Evolutionary conservation across 2,888 invertebrate genomes (phyloP).

Genomic region (Liposcelis brunnea): DNA sequence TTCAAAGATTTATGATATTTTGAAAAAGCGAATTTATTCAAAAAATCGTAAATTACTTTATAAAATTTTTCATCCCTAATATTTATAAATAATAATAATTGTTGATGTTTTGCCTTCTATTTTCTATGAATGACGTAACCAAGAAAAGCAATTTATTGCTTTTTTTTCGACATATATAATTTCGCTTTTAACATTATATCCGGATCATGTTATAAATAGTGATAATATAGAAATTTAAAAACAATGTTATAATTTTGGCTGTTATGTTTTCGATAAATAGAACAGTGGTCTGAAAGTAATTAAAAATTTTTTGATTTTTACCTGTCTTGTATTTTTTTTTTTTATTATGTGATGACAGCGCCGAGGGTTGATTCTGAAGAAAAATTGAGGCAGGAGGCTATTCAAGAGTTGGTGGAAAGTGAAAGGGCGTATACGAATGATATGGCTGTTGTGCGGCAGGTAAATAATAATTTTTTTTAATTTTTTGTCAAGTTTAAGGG

Average conservation of each 20-base stretch:
- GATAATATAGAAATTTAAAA: constrained; percentile 8
- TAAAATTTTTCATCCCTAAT: too few species aligned
- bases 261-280: constrained; percentile 22
- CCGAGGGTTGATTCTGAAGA: constrained; percentile 28
- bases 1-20: too few species aligned
- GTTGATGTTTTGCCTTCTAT: constrained; percentile 3
- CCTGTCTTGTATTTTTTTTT: constrained; percentile 1
- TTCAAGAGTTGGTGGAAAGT: constrained; percentile 52
- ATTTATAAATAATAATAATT: constrained; percentile 3
- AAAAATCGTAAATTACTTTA: too few species aligned
- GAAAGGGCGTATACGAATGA: constrained; percentile 57
- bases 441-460: constrained; percentile 48
- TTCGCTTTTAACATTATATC: background rate
- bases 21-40: too few species aligned
- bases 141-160: constrained; percentile 10
- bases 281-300: too few species aligned
- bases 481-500: too few species aligned
- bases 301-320: background rate
- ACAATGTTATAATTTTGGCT: constrained; percentile 14
- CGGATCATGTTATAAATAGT: background rate
- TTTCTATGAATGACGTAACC: background rate
- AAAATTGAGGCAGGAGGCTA: constrained; percentile 44
- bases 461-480: too few species aligned
- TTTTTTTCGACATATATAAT: background rate
- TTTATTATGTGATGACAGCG: constrained; percentile 13